Percentiles rank a stretch among this genome's conserved stretches.
Evolutionary conservation across 1,140 invertebrate species (phyloP).

Genomic region (Homalodisca vitripennis): DNA sequence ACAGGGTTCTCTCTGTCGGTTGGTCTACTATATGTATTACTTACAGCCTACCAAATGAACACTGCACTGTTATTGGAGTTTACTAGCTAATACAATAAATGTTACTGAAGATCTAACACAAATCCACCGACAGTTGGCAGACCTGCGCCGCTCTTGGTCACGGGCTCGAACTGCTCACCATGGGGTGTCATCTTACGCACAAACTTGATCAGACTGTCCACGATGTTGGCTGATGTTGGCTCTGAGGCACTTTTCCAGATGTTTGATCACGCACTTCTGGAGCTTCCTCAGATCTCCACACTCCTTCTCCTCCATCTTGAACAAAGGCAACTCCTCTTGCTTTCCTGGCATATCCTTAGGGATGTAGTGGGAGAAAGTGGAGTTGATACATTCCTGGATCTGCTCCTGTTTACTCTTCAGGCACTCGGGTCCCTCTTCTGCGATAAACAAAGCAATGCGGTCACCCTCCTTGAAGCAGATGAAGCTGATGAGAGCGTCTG

Average conservation of each 20-base stretch:
- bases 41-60: too few species aligned
- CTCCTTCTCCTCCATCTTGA: slow-evolving; percentile 53
- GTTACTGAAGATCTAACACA: too few species aligned
- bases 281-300: slow-evolving; percentile 58
- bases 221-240: slow-evolving; percentile 74
- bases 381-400: slow-evolving; percentile 63
- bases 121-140: too few species aligned
- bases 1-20: too few species aligned
- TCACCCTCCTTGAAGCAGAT: slow-evolving; percentile 76
- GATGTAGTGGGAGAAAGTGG: slow-evolving; percentile 54
- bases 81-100: too few species aligned
- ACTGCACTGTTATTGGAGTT: too few species aligned
- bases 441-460: slow-evolving; percentile 75
- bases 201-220: slow-evolving; percentile 73
- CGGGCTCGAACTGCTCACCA: slow-evolving; percentile 46
- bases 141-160: too few species aligned
- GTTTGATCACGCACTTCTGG: slow-evolving; percentile 61
- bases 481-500: slow-evolving; percentile 64
- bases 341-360: slow-evolving; percentile 50
- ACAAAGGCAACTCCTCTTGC: slow-evolving; percentile 54
- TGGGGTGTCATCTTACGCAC: slow-evolving; percentile 66
- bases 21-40: too few species aligned
- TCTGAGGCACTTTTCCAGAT: slow-evolving; percentile 66
- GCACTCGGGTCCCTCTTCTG: slow-evolving; percentile 73
- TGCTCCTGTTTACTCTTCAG: slow-evolving; percentile 58